Evolutionary conservation across 2,113 vertebrate genomes (phyloP).

Genomic region (Casuarius casuarius): DNA sequence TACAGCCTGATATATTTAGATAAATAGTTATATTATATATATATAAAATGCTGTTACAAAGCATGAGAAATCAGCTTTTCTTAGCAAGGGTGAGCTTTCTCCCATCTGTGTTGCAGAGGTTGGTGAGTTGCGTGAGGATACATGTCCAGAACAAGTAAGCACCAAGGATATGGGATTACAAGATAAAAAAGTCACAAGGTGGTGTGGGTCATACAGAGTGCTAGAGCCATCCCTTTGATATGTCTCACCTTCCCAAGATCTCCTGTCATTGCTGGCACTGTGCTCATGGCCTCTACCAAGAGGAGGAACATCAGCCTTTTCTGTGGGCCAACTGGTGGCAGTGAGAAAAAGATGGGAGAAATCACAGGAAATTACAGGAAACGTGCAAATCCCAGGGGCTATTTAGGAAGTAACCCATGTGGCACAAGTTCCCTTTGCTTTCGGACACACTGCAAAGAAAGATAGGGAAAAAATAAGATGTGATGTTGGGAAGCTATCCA

Average conservation of each 20-base stretch:
- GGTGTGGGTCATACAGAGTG: too few species aligned
- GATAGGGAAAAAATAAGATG: neutral
- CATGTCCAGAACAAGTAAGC: neutral
- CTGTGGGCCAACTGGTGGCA: neutral
- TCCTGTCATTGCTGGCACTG: neutral
- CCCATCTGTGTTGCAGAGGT: neutral
- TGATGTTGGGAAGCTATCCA: neutral
- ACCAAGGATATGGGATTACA: neutral
- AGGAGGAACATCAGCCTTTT: neutral
- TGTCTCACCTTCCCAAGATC: neutral
- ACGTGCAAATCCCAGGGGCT: neutral
- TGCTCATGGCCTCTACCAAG: neutral
- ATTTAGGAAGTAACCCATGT: neutral
- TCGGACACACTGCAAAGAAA: neutral
- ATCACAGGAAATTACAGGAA: accelerated
- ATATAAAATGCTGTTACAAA: neutral
- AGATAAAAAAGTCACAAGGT: neutral
- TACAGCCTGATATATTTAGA: neutral
- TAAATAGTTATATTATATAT: neutral
- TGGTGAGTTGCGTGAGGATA: neutral
- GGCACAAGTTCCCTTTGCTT: neutral
- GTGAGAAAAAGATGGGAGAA: neutral
- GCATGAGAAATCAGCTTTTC: neutral
- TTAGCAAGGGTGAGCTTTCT: neutral
- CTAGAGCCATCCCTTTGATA: neutral